Evolutionary conservation across 2,797 vertebrate genomes (phyloP), one percentile per base, ranked within the genome.

Genomic region (Garrulus glandarius): DNA sequence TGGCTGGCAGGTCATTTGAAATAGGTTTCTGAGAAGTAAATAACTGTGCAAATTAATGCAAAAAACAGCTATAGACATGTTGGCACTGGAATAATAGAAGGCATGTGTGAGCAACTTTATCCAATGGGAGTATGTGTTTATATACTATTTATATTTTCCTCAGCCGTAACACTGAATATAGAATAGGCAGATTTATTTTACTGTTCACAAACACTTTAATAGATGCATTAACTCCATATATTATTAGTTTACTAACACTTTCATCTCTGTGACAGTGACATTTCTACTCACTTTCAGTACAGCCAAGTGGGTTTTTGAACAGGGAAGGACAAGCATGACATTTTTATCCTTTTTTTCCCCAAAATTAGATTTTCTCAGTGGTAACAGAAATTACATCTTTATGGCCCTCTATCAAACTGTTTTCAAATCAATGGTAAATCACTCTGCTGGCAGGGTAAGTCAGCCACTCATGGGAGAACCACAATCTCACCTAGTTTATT

Each of bases 391-490:
- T 64, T 39, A 56, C 6, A 16, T 30, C 37, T n/a, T 71, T 23
- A 41, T 19, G 19, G 11, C 10, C 7, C 6, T 86, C 14, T 46
- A 46, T 21, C 22, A 61, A 72, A 39, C 15, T 65, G 4, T 65
- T 36, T 69, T 76, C 13, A 74, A 67, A 69, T 30, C 10, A 78
- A 15, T 37, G 6, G 6, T 29, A 86, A 78, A 68, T 46, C 15
- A 27, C 8, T 53, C 7, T 23, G 10, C 47, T 67, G 37, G 10
- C 17, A 55, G 3, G 9, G 15, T 68, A 79, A 47, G 2, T 61
- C 22, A 37, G 4, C 6, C 5, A 3, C 23, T 69, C 6, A 20
- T 0, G 0, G 19, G 9, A 61, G 4, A 6, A 72, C 6, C 9
- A 47, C 7, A 75, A 3, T 39, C 34, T 50, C 53, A 78, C 3